phyloP scores from a whole-genome alignment of 2,797 vertebrate genomes.

The Petrocephalus schoutedeni region DNA sequence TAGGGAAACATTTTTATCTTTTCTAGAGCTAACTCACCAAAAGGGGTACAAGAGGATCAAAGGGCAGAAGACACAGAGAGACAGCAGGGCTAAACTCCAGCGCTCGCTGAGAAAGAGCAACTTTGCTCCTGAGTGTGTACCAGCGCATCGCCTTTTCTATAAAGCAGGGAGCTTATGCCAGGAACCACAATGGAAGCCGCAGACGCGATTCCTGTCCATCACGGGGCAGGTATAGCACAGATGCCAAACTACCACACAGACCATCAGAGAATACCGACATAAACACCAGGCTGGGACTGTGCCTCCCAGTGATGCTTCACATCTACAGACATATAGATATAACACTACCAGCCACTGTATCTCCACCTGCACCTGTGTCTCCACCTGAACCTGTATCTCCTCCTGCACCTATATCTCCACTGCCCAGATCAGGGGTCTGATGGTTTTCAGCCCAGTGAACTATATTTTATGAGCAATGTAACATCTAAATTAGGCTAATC shows the following conservation, averaged over 20 bases:
- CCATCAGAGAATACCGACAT: background rate
- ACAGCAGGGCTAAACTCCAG: background rate
- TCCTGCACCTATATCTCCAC: background rate
- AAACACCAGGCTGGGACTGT: background rate
- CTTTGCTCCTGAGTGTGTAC: background rate
- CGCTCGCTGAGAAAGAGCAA: background rate
- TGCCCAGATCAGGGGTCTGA: too few relatives aligned
- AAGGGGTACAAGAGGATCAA: background rate
- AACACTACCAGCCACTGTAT: background rate
- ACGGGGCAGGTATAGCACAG: background rate
- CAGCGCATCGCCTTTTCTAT: background rate
- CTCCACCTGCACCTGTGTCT: background rate
- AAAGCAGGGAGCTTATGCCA: background rate
- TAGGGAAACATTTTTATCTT: background rate
- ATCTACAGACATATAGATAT: background rate
- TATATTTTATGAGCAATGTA: too few relatives aligned
- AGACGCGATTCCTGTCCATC: background rate
- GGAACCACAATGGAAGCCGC: background rate
- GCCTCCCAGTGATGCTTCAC: background rate
- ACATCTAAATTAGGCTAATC: too few relatives aligned
- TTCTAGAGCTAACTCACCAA: background rate
- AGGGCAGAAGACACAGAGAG: background rate
- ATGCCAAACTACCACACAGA: background rate
- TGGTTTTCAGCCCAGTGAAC: too few relatives aligned
- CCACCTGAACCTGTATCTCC: background rate